Evolutionary conservation across 2,888 invertebrate genomes (phyloP), one percentile per base, ranked within the genome.

Genomic region (Mythimna ferrago): DNA sequence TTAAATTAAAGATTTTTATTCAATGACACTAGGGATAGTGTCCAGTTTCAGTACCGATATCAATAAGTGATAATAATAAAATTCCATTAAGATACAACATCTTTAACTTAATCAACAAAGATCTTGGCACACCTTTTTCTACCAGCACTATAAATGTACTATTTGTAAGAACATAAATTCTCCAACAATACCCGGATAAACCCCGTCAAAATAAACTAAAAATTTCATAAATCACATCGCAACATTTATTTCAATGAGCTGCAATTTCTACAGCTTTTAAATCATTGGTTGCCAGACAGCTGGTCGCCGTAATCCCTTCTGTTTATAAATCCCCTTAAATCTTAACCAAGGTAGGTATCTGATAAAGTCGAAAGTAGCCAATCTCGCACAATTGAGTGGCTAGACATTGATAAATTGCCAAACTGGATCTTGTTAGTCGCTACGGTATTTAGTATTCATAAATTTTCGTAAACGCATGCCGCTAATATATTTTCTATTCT

Each of bases 401-500:
- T 71, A 61, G 89, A 87, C 89, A 68, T 82, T 84, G 88, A 89
- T 88, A 88, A 86, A 89, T 89, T 78, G 77, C 69, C 73, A 76
- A 85, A 85, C 83, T 83, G 78, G 85, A 84, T 87, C 83, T 85
- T 79, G 86, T 86, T 83, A 82, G 81, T 78, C 70, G 80, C 53
- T 69, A 76, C 73, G 71, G 78, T 86, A 85, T 87, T 87, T 87
- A 84, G 83, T 79, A 88, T 87, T 87, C 88, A 88, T 88, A 87
- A 87, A 87, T 85, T 86, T 85, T 67, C 76, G 82, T 80, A 68
- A 88, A 88, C 78, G 79, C 73, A 82, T 81, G 76, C 76, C 57
- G 71, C 61, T 82, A 80, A 82, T 86, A 84, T 81, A 85, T 86
- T 86, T 79, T 81, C 74, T 76, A 79, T 68, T 80, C 73, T 73